Evolutionary conservation across 2,113 vertebrate genomes (phyloP).

Genomic region (Apaloderma vittatum): DNA sequence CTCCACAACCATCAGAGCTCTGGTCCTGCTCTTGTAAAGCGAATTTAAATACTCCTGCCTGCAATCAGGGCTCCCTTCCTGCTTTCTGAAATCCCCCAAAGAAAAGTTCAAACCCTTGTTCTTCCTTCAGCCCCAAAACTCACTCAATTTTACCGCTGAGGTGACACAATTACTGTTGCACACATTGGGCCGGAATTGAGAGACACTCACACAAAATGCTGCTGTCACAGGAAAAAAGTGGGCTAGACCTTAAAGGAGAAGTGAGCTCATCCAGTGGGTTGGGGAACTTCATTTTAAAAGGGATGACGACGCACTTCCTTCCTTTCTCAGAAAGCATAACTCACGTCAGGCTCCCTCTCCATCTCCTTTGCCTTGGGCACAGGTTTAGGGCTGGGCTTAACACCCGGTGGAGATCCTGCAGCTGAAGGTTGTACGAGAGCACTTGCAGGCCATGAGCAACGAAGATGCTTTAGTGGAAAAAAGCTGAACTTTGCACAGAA

Average conservation of each 20-base stretch:
- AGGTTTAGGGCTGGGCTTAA: too few relatives aligned
- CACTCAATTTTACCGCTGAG: fast-evolving
- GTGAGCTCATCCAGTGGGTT: neutral
- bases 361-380: neutral
- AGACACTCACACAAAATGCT: neutral
- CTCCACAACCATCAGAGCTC: neutral
- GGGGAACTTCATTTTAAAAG: neutral
- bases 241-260: neutral
- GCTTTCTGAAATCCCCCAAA: neutral
- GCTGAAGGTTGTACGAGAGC: too few relatives aligned
- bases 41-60: neutral
- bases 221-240: neutral
- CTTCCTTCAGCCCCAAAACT: neutral
- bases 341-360: neutral
- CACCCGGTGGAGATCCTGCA: too few relatives aligned
- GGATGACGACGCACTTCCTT: neutral
- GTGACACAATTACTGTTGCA: neutral
- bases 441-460: too few relatives aligned
- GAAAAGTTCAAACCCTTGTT: neutral
- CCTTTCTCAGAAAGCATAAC: neutral
- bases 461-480: too few relatives aligned
- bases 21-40: neutral
- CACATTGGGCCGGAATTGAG: neutral
- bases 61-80: neutral
- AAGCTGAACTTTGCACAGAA: too few relatives aligned